Conservation (phyloP, 2,888 invertebrate species). For the Dryomyza anilis region DNA sequence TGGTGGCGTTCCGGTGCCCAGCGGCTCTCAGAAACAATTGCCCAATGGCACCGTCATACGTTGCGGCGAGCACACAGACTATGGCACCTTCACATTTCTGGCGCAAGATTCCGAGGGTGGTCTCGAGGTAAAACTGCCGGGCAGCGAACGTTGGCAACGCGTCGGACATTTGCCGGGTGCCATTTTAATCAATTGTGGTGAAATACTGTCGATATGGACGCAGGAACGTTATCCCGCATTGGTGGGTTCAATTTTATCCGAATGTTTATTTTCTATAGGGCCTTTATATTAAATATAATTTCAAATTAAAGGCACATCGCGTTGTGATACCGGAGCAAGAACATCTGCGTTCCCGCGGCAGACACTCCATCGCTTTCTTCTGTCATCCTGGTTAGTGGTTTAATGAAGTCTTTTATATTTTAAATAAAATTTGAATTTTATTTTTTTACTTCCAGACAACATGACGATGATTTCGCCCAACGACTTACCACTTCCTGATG, state of each 20-base stretch:
- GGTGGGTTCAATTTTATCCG: too few species aligned
- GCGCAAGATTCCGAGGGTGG: constrained; percentile 79
- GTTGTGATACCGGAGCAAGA: constrained; percentile 73
- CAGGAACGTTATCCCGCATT: constrained; percentile 72
- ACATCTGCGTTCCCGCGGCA: constrained; percentile 67
- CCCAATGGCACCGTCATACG: constrained; percentile 63
- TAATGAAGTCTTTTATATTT: not conserved
- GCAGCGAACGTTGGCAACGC: constrained; percentile 72
- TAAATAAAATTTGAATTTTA: not conserved
- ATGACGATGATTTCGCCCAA: constrained; percentile 60
- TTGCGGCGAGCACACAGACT: constrained; percentile 76
- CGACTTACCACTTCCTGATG: constrained; percentile 55
- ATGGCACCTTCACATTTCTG: constrained; percentile 76
- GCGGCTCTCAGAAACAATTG: constrained; percentile 53
- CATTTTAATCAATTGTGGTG: constrained; percentile 76
- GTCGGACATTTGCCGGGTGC: constrained; percentile 79
- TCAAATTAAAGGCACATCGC: constrained; percentile 71
- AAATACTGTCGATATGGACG: constrained; percentile 77
- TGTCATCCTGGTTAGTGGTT: constrained; percentile 70
- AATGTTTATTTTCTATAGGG: too few species aligned
- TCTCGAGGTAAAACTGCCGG: constrained; percentile 67
- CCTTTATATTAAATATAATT: too few species aligned
- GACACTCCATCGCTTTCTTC: constrained; percentile 80
- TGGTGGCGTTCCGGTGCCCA: constrained; percentile 32
- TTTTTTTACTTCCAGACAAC: constrained; percentile 46